Evolutionary conservation across 2,797 vertebrate species (phyloP).

Genomic region (Coendou prehensilis): DNA sequence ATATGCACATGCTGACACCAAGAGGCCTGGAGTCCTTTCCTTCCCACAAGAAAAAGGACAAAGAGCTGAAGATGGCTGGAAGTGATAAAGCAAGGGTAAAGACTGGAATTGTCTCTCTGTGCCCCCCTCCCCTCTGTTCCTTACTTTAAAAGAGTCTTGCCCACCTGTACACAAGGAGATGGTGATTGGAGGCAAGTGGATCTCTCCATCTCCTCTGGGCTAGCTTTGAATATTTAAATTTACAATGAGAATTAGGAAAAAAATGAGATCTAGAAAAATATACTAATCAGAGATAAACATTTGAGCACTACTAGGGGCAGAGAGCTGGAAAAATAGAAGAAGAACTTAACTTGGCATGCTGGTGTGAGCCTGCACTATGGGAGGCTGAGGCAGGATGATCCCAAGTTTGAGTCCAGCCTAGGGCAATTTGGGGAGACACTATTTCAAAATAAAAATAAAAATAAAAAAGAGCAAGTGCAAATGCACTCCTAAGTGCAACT

Average conservation of each 20-base stretch:
- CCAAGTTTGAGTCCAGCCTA: not conserved
- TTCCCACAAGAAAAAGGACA: not conserved
- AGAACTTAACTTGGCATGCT: not conserved
- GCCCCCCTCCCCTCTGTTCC: not conserved
- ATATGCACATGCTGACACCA: not conserved
- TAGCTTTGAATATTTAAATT: slow-evolving; percentile 36
- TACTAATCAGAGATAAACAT: slow-evolving; percentile 48
- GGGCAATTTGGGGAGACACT: not conserved
- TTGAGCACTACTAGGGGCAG: not conserved
- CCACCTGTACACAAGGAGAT: not conserved
- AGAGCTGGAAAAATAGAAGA: not conserved
- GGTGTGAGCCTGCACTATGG: not conserved
- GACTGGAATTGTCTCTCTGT: not conserved
- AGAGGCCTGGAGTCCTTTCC: not conserved
- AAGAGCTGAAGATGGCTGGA: not conserved
- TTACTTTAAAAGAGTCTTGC: not conserved
- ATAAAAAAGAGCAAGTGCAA: not conserved
- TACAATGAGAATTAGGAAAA: slow-evolving; percentile 16
- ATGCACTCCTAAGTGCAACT: not conserved
- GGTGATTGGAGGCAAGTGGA: not conserved
- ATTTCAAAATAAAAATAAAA: not conserved
- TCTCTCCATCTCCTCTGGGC: not conserved
- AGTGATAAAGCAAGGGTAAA: not conserved
- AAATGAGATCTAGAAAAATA: slow-evolving; percentile 37
- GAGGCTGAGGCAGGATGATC: not conserved